These are phyloP conservation scores for Pseudococcus viburni DNA, from an alignment of 2,888 invertebrate genomes.

Conservation along the genomic window DNA sequence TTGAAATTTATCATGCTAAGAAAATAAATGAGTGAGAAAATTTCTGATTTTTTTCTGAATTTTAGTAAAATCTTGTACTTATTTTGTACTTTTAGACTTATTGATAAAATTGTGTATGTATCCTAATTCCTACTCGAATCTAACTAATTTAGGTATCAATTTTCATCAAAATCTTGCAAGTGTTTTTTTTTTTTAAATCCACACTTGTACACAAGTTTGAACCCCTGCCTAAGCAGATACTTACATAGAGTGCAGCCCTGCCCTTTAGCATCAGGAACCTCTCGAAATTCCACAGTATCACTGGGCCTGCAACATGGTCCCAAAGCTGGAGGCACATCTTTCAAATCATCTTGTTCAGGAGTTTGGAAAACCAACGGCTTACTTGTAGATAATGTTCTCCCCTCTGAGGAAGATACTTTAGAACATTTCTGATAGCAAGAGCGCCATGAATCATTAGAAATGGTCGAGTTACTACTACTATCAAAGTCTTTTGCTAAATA, in stretches of 20 bases:
- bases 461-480: slow-evolving; percentile 28
- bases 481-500: slow-evolving; percentile 50
- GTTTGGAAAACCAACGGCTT: slow-evolving; percentile 10
- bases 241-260: neutral
- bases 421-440: slow-evolving; percentile 49
- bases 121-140: too few species aligned
- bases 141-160: too few species aligned
- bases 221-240: too few species aligned
- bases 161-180: too few species aligned
- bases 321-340: neutral
- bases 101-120: too few species aligned
- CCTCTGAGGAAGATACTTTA: neutral
- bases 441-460: slow-evolving; percentile 46
- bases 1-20: too few species aligned
- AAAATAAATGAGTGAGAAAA: too few species aligned
- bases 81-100: too few species aligned
- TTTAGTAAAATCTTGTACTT: too few species aligned
- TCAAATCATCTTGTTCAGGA: slow-evolving; percentile 19
- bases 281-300: neutral
- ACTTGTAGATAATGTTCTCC: neutral
- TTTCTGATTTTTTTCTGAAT: too few species aligned
- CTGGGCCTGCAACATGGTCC: neutral
- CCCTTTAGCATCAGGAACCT: slow-evolving; percentile 17
- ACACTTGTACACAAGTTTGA: too few species aligned
- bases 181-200: too few species aligned